Evolutionary conservation across 2,888 invertebrate genomes (phyloP), one percentile per base, ranked within the genome.

Genomic region (Mesoligia furuncula): DNA sequence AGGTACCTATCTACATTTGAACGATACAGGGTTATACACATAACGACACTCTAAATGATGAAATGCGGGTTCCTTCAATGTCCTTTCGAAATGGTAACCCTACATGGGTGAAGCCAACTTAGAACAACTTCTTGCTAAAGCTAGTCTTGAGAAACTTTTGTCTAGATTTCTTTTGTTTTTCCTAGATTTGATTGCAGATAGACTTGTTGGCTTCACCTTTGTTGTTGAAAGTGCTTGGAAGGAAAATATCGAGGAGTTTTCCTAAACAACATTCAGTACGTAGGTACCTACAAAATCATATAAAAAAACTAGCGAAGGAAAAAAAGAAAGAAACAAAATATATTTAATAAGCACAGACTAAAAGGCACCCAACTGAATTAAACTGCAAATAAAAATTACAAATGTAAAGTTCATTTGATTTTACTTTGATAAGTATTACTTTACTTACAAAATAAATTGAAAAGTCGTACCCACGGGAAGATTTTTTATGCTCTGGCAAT

Each of bases 111-210:
- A 42, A 65, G 54, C 65, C 6, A 77, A 76, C 66, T 82, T 71
- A n/a, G 73, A 64, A 57, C 69, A 68, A 85, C 69, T 79, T 83
- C 81, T 75, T 75, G 77, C 45, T 64, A 13, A 36, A 59, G 68
- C 65, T 39, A 79, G 70, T 69, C 61, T 39, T 13, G 48, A 73
- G 31, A 64, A 83, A 77, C 65, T 76, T 68, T 51, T 61, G 65
- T 67, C 75, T 86, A 80, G 73, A 70, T 80, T 61, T 67, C 76
- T 73, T 71, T 77, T 73, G 71, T 75, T 79, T 77, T 73, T 68
- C 27, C 24, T 77, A 72, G 51, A 78, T 75, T 69, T 74, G 17
- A 69, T 57, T 73, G 31, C 45, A 70, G 73, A 77, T 67, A 79
- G 45, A 74, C 59, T 73, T 27, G 66, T 31, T 48, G 13, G 57